Conservation (phyloP, 2,113 vertebrate genomes). For the Ochotona princeps region DNA sequence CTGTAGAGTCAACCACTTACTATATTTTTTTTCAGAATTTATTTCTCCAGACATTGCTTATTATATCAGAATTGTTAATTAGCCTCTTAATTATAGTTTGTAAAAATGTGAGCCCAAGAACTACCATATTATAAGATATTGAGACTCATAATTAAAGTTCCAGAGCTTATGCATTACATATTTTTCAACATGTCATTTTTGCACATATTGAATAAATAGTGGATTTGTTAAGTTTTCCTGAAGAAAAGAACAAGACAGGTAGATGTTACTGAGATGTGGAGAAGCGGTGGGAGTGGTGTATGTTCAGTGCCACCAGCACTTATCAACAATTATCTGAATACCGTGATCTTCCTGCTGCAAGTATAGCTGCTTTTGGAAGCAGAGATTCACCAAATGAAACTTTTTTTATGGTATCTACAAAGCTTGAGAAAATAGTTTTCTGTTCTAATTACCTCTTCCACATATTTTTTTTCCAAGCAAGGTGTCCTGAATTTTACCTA, state of each 20-base stretch:
- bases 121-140: neutral
- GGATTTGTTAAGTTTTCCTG: neutral
- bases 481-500: neutral
- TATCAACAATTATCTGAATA: neutral
- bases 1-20: too few species aligned
- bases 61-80: neutral
- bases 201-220: neutral
- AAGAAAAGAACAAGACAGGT: neutral
- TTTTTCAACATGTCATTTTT: neutral
- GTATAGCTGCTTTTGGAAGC: neutral
- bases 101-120: neutral
- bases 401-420: neutral
- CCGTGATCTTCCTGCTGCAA: neutral
- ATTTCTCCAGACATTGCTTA: neutral
- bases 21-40: too few species aligned
- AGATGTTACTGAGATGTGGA: neutral
- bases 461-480: neutral
- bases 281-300: neutral
- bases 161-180: neutral
- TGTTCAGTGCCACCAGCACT: neutral
- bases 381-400: neutral
- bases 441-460: neutral
- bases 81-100: neutral
- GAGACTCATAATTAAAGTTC: slow-evolving; percentile 21
- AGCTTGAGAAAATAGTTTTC: neutral